Base-by-base conservation (phyloP, 1,140 invertebrate genomes). In the Pristionchus pacificus region DNA sequence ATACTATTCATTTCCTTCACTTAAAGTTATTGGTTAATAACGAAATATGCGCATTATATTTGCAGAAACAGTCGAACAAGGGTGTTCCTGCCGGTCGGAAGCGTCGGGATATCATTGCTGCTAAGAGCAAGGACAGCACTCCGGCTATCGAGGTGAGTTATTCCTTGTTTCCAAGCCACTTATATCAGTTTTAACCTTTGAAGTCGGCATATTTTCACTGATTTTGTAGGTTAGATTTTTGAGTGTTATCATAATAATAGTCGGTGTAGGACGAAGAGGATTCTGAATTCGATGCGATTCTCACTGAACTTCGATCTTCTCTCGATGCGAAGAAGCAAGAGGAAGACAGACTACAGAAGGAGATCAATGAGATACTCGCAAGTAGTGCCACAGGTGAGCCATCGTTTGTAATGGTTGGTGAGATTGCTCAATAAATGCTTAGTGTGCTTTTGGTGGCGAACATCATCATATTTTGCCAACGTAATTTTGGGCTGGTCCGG, bases 361-460 rank as follows among this genome's bases (percentile, higher is more conserved):
- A 69, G 67, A 69, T 69, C n/a, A 19, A 49, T 10, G 67, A 60
- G 24, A 69, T 69, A 19, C 67, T 69, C 58, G 15, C 67, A n/a
- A 60, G 29, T 24, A 30, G 27, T 65, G 31, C 29, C 25, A 31
- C 58, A 55, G 65, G 65, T 66, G 10, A 61, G n/a, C 13, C 15
- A n/a, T 62, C 28, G 60, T 27, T 62, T 27, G 15, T 15, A 29
- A 62, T 15, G 28, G 15, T 15, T 15, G 27, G 27, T 66, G 59
- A 66, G 31, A 0, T 49, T 1, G 33, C 33, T 62, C 13, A 27
- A 62, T n/a, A 33, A 66, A 58, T 38, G 49, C 65, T 2, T 38
- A 66, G 29, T 2, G 14, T 33, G 3, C 29, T 30, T 57, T 66
- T 57, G 49, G 59, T 57, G 57, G 49, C 14, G 63, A 55, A 27